These are phyloP conservation scores for Enteromius trimaculatus DNA, from an alignment of 2,797 vertebrate species.

Conservation along the genomic window DNA sequence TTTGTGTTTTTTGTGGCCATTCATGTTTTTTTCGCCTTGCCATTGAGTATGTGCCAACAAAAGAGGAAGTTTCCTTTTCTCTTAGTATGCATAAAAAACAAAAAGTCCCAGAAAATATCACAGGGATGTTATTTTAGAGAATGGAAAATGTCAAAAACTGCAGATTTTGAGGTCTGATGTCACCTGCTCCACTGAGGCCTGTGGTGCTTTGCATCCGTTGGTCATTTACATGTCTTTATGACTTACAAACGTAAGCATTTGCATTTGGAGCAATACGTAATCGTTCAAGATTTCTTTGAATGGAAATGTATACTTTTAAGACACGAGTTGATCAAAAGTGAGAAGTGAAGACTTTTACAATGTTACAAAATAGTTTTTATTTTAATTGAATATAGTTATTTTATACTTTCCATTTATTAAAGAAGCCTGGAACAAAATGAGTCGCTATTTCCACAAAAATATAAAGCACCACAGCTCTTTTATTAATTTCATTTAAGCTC, in stretches of 20 bases:
- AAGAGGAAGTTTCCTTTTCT: slow-evolving; percentile 20
- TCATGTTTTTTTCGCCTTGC: not conserved
- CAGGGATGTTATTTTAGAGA: not conserved
- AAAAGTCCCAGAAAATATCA: not conserved
- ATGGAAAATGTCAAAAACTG: not conserved
- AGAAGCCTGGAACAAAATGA: not conserved
- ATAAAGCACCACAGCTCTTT: not conserved
- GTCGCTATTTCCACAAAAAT: not conserved
- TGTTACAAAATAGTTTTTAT: not conserved
- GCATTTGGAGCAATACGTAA: not conserved
- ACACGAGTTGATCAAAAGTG: not conserved
- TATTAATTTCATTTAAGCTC: too few relatives aligned
- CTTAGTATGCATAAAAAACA: not conserved
- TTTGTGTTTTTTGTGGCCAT: not conserved
- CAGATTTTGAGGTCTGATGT: not conserved
- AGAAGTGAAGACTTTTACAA: not conserved
- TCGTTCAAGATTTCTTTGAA: not conserved
- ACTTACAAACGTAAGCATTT: not conserved
- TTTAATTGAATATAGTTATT: not conserved
- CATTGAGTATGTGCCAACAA: not conserved
- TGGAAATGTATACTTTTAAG: not conserved
- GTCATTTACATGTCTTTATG: not conserved
- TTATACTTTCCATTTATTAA: not conserved
- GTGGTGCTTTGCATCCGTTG: not conserved
- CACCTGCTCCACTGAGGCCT: not conserved